Base-by-base conservation (phyloP, 1,140 invertebrate species). In the Cydia fagiglandana region DNA sequence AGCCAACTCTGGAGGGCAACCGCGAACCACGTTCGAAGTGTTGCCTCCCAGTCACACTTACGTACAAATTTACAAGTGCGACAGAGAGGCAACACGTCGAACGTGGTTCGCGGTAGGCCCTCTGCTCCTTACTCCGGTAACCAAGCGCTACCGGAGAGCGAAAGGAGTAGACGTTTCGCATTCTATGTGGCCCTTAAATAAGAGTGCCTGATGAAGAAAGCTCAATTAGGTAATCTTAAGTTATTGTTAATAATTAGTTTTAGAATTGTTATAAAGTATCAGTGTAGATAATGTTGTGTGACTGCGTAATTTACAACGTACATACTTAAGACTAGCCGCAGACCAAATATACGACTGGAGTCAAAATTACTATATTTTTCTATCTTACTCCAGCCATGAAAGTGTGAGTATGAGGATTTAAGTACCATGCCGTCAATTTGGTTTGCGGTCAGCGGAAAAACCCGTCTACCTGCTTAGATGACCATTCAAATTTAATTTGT, bases 201-300 rank as follows among this genome's bases (percentile, higher is more conserved):
- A 15, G 66, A 70, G 66, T 70, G 17, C 66, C 66, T n/a, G 66
- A 15, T 41, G 66, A n/a, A 41, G 66, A 70, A 70, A 70, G 66
- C 66, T 70, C 66, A 70, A 70, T 70, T 70, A 61, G 56, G 56
- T 61, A 61, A 70, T 24, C 34, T 10, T 70, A 70, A 70, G 66
- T 70, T 70, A 70, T 70, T 70, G 34, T 70, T 70, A 70, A 68
- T 30, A 34, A 10, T 38, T 70, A 70, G 66, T 4, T 70, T 17
- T 70, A 70, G 34, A 70, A 38, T 70, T 70, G 66, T 70, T 70
- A 70, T 38, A 34, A 45, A 53, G 50, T 53, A 17, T 38, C n/a
- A 41, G n/a, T 38, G 15, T 70, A n/a, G 34, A 17, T 70, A 70
- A 70, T 41, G 30, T 41, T 41, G n/a, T 70, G 9, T 70, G 66